Conservation (phyloP, 2,113 vertebrate genomes). For the Mesitornis unicolor region DNA sequence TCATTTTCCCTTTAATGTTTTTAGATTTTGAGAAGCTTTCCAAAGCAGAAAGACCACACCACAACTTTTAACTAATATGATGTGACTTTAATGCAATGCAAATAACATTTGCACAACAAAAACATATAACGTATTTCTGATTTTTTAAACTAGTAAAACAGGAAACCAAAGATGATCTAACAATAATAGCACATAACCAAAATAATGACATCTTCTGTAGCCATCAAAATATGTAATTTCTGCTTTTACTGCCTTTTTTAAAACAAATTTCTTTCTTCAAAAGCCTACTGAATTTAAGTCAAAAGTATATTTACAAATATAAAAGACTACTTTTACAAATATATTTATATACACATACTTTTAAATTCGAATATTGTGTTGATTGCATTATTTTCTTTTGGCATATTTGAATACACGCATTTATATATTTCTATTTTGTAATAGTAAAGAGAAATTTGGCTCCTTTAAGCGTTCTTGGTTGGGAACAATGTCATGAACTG, state of each 20-base stretch:
- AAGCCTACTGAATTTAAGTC: not conserved
- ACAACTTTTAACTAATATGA: not conserved
- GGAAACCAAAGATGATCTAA: not conserved
- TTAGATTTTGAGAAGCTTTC: not conserved
- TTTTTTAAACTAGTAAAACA: not conserved
- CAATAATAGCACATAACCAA: not conserved
- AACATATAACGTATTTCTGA: not conserved
- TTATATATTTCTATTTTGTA: not conserved
- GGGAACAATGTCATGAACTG: not conserved
- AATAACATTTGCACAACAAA: not conserved
- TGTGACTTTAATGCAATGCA: not conserved
- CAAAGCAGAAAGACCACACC: not conserved
- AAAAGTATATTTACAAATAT: not conserved
- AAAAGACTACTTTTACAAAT: too few relatives aligned
- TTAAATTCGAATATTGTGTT: not conserved
- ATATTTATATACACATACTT: not conserved
- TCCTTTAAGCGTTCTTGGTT: not conserved
- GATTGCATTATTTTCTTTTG: not conserved
- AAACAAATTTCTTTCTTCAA: not conserved
- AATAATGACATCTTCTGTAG: not conserved
- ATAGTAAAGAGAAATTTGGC: accelerated
- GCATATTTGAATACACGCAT: not conserved
- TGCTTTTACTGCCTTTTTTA: not conserved
- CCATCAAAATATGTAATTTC: not conserved
- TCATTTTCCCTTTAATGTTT: not conserved